Base-by-base conservation (phyloP, 2,888 invertebrate species). In the Desoria tigrina region DNA sequence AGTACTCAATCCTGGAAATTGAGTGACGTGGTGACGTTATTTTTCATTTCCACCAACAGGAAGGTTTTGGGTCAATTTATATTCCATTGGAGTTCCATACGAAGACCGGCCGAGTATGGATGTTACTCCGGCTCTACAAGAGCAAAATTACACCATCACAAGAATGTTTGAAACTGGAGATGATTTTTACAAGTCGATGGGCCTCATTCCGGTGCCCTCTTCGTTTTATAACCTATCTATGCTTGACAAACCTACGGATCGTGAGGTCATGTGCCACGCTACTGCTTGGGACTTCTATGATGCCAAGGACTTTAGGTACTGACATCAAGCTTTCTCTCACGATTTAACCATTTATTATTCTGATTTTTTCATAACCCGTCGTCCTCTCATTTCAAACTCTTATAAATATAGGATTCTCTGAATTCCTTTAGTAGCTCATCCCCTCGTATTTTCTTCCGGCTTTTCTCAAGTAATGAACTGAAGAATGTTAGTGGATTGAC, bases 251-350 rank as follows among this genome's bases (percentile, higher is more conserved):
- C 92, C 93, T 0, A 80, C 84, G 23, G 83, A 88, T 56, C 68
- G 88, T 84, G 78, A 83, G 26, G 83, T 86, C 0, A 83, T 53
- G 9, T 53, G 53, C 26, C 53, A 37, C 18, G 32, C 32, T 56
- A 53, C 65, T 23, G 66, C 92, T 1, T 92, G 92, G 92, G 91
- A 92, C 79, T 90, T 92, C 80, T 90, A 89, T 78, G 90, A 92
- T 77, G 84, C 86, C 76, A 84, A 88, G 24, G 93, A 94, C 79
- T 92, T 88, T 79, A 86, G 92, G 91, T 90, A 79, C n/a, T n/a
- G 69, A 39, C 39, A n/a, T 39, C 16, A 16, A 39, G 39, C 39
- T 42, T 24, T 9, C 24, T 53, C 24, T 11, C 53, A 53, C 53
- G 24, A 53, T 53, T 53, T 53, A 9, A 11, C 21, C 53, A 53